Base-by-base conservation (phyloP, 1,140 invertebrate genomes). In the Adoxophyes honmai region DNA sequence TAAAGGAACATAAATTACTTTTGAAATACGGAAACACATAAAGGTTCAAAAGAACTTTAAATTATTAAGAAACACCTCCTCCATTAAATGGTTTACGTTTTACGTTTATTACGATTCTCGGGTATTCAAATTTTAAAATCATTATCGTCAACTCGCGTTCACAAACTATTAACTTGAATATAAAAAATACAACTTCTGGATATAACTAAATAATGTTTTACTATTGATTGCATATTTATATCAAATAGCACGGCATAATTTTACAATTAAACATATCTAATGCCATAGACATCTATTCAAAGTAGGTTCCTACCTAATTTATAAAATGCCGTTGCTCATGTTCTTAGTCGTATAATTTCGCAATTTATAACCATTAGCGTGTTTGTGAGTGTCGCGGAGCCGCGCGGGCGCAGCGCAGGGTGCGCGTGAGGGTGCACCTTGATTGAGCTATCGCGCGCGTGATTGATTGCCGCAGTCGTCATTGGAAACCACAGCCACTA, bases 341-440 rank as follows among this genome's bases (percentile, higher is more conserved):
- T 42, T 73, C 73, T 71, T 52, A 57, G 70, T 71, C 74, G 78
- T 67, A 84, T 84, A 84, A 86, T 82, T 73, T 57, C 56, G 68
- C 73, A 73, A 82, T 86, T 78, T 78, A 80, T 81, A 79, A 85
- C 80, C 76, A 83, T 86, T 81, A 86, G 59, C 55, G 70, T 74
- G 78, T 72, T 77, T 75, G 64, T 70, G 71, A 62, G 54, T 58
- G 66, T 57, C 57, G 34, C 21, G 7, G 60, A 42, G 55, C 34
- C 55, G 62, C 64, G 66, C 66, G 52, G 55, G 51, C 59, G 62
- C 34, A 59, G 54, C 14, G 53, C n/a, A n/a, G n/a, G 42, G 51
- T 48, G 51, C 35, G 60, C 69, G 21, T 37, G 64, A 75, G 81
- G 82, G 78, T 79, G 73, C 73, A 73, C 68, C 53, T 64, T 70